These are phyloP conservation scores for Mormyrus iriodes DNA, from an alignment of 2,113 vertebrate species.

Conservation along the genomic window DNA sequence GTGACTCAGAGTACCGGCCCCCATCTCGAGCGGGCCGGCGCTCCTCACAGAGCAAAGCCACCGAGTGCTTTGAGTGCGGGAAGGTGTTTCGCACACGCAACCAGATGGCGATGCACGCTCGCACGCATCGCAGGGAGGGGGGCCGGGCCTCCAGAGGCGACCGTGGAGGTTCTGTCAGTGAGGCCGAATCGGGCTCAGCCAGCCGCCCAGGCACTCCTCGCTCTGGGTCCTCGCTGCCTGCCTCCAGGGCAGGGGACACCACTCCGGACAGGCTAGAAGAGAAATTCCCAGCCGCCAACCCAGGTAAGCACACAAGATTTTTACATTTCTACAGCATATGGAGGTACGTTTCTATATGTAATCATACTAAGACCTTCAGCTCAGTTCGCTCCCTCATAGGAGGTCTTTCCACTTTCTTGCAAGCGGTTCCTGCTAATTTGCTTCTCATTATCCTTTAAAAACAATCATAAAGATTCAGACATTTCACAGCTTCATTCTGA, in stretches of 20 bases:
- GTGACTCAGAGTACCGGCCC: constrained; percentile 72
- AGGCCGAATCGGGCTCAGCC: constrained; percentile 73
- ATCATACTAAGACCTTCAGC: not conserved
- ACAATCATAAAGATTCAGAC: not conserved
- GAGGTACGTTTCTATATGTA: not conserved
- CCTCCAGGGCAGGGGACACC: constrained; percentile 65
- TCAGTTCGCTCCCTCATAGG: not conserved
- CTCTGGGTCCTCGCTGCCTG: constrained; percentile 70
- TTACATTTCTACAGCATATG: not conserved
- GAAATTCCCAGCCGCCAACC: constrained; percentile 36
- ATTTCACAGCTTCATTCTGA: not conserved
- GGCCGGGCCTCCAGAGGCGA: constrained; percentile 61
- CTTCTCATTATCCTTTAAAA: not conserved
- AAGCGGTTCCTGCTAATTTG: not conserved
- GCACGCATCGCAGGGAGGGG: constrained; percentile 77
- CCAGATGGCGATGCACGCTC: constrained; percentile 87
- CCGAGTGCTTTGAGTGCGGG: constrained; percentile 88
- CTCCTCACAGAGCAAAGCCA: constrained; percentile 68
- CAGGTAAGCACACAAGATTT: not conserved
- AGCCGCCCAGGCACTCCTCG: constrained; percentile 78
- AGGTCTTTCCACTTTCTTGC: not conserved
- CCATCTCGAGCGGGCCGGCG: constrained; percentile 70
- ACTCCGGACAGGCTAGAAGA: constrained; percentile 46
- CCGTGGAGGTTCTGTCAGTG: constrained; percentile 61
- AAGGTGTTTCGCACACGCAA: constrained; percentile 93